Base-by-base conservation (phyloP, 1,140 invertebrate species). In the Lutraria rhynchaena region DNA sequence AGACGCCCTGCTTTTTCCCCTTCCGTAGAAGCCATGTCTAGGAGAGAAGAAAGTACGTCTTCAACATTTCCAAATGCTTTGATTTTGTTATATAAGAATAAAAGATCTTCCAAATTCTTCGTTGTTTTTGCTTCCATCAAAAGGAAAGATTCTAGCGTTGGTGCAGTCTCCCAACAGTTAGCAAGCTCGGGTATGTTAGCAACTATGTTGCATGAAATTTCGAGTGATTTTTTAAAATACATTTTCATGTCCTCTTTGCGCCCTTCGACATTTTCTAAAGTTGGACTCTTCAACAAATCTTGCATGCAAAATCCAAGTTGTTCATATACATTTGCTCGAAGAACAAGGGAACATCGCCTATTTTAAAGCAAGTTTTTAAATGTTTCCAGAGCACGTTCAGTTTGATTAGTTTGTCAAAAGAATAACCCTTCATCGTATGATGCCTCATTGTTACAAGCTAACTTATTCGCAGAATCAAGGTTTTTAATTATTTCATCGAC, bases 241-340 rank as follows among this genome's bases (percentile, higher is more conserved):
- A 33, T n/a, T 37, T 17, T 4, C 60, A 63, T 63, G 2, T 63
- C 31, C n/a, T 19, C 35, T 35, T 63, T 63, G 7, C 1, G 24
- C 9, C 27, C 35, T 63, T 17, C 33, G 4, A 17, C 35, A 15
- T 35, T 2, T 4, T 27, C 35, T 7, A 19, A 33, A 3, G 46
- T 19, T 61, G 49, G 22, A 55, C 57, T 41, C 49, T 13, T 17
- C 19, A 55, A 24, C 1, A 71, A n/a, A 4, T 71, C 69, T 27
- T 55, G 24, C 15, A 75, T 19, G 35, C 73, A 75, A 22, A 61
- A 51, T 0, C 35, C 73, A 31, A 55, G 37, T 49, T 75, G 73
- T 51, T 75, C 73, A 49, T 44, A 75, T 49, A 58, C 55, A 61
- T 75, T 75, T 61, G 73, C 27, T 19, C 61, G 29, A 11, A 29